Evolutionary conservation across 1,140 invertebrate species (phyloP), one percentile per base, ranked within the genome.

Genomic region (Lepidotrigona ventralis): DNA sequence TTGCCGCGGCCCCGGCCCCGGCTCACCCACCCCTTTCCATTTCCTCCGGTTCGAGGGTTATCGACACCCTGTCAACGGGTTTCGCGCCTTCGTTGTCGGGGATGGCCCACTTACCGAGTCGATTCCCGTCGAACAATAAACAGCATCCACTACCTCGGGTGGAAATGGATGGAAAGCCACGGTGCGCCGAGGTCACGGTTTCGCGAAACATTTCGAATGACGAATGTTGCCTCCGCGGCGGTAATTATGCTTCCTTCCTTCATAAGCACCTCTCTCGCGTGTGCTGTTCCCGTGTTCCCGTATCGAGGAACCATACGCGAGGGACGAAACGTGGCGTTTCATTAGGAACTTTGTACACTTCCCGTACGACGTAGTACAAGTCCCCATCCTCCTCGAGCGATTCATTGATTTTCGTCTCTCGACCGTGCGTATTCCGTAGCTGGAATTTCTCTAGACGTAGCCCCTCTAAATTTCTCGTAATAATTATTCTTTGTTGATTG

Each of bases 11-110:
- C 26, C 6, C 23, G 12, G 2, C n/a, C 21, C 78, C 71, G 11
- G 15, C 11, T 39, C 58, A 1, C 33, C 46, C 39, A 8, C 33
- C 60, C 79, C 88, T 86, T 88, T 89, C 86, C 75, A 88, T 89
- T 88, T 86, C 80, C 82, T 85, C 56, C 70, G 51, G 63, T 64
- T 79, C 76, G 69, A 83, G 85, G 88, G 84, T 89, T 90, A 90
- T 89, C 89, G 89, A 90, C 88, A 90, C 82, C 84, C 89, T 89
- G 89, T 90, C 88, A 89, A 88, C 81, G 66, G 66, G 79, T 66
- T 89, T 86, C 86, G 85, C 78, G 74, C 78, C 60, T 81, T 74
- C 77, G 69, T 76, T 80, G 69, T 83, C 69, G 66, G 54, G 73
- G 81, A 89, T 87, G 89, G 81, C 86, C 88, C 89, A 89, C 88